Conservation (phyloP, 2,888 invertebrate species). For the Chrysotoxum bicinctum region DNA sequence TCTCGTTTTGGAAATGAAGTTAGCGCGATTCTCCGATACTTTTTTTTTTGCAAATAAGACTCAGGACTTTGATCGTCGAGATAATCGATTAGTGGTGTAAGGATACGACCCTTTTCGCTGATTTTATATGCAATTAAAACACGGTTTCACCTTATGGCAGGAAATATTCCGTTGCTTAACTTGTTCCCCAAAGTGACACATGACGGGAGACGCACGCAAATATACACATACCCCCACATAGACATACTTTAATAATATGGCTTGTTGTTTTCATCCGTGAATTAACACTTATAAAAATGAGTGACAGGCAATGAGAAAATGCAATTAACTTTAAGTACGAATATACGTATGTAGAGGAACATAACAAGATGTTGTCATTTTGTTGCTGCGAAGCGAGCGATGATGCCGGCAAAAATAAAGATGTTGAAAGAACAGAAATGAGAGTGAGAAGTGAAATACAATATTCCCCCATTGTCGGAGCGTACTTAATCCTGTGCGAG, state of each 20-base stretch:
- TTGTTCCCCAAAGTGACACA: slow-evolving; percentile 33
- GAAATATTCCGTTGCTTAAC: slow-evolving; percentile 24
- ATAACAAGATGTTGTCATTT: slow-evolving; percentile 72
- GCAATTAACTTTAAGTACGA: slow-evolving; percentile 72
- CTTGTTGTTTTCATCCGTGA: slow-evolving; percentile 60
- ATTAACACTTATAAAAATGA: slow-evolving; percentile 73
- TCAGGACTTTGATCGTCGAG: slow-evolving; percentile 7
- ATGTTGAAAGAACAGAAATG: slow-evolving; percentile 2
- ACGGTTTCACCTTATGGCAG: slow-evolving; percentile 57
- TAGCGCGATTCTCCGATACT: background rate
- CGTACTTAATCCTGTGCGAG: slow-evolving; percentile 55
- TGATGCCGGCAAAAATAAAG: slow-evolving; percentile 51
- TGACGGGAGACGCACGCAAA: slow-evolving; percentile 10
- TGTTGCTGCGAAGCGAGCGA: slow-evolving; percentile 29
- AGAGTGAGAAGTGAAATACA: slow-evolving; percentile 38
- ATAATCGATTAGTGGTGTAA: slow-evolving; percentile 54
- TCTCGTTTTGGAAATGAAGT: slow-evolving; percentile 13
- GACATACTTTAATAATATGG: slow-evolving; percentile 21
- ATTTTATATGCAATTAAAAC: slow-evolving; percentile 28
- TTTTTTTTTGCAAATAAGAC: slow-evolving; percentile 6
- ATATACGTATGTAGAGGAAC: slow-evolving; percentile 34
- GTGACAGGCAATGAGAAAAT: slow-evolving; percentile 72
- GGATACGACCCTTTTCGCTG: slow-evolving; percentile 46
- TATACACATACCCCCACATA: background rate
- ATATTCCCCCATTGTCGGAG: slow-evolving; percentile 63